Conservation (phyloP, 2,113 vertebrate genomes). For the Ceyx margarethae region DNA sequence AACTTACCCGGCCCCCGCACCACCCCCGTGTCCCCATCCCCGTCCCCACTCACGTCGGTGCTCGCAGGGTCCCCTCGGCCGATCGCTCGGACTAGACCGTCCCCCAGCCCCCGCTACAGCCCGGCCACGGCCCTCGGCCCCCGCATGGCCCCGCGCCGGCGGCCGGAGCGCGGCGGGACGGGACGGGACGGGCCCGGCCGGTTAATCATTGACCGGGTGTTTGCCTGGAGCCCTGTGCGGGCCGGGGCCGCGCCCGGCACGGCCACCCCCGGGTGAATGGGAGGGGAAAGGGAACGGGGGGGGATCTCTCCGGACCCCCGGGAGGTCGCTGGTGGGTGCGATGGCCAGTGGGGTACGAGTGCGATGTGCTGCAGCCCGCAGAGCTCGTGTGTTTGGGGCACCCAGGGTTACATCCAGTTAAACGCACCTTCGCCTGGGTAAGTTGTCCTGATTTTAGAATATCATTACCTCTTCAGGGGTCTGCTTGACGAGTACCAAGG, state of each 20-base stretch:
- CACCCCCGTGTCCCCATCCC: too few relatives aligned
- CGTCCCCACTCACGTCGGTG: not conserved
- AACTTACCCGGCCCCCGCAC: too few relatives aligned
- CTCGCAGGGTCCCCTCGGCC: not conserved
- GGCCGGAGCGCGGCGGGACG: not conserved
- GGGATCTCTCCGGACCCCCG: too few relatives aligned
- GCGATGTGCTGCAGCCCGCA: too few relatives aligned
- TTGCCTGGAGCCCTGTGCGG: not conserved
- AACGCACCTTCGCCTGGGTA: too few relatives aligned
- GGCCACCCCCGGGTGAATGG: not conserved
- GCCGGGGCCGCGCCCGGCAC: not conserved
- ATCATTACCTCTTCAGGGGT: too few relatives aligned
- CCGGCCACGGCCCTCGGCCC: not conserved
- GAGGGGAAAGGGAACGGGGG: not conserved
- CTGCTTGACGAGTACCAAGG: too few relatives aligned
- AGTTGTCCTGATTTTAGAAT: too few relatives aligned
- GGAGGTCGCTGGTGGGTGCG: too few relatives aligned
- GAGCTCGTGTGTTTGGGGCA: too few relatives aligned
- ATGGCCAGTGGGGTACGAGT: too few relatives aligned
- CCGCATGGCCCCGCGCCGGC: not conserved
- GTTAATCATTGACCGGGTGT: conserved; percentile 30
- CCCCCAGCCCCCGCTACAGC: not conserved
- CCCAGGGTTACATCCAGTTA: too few relatives aligned
- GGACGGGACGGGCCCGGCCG: not conserved
- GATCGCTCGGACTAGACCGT: not conserved